Conservation (phyloP, 2,888 invertebrate genomes). For the Apamea epomidion region DNA sequence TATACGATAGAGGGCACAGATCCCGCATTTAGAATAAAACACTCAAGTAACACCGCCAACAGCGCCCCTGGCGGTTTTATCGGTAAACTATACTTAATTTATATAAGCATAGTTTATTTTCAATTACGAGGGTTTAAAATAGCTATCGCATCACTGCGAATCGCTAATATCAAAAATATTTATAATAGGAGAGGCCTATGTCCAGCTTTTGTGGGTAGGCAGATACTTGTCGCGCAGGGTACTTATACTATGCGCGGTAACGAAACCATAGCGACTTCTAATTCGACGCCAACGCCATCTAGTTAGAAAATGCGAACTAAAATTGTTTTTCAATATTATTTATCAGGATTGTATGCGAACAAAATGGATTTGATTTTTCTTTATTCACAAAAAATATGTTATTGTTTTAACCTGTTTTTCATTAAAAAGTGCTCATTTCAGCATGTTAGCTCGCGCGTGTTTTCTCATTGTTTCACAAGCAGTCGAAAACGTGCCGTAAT, state of each 20-base stretch:
- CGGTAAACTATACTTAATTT: not conserved
- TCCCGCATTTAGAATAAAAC: not conserved
- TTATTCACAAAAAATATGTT: not conserved
- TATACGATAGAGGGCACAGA: too few species aligned
- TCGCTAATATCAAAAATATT: constrained; percentile 32
- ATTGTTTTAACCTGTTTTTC: not conserved
- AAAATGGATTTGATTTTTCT: not conserved
- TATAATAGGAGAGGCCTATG: constrained; percentile 43
- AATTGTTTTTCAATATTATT: not conserved
- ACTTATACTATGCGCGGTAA: constrained; percentile 21
- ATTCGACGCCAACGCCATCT: constrained; percentile 42
- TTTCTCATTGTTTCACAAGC: constrained; percentile 53
- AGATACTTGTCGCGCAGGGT: fast-evolving
- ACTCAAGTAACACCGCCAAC: not conserved
- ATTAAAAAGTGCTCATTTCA: constrained; percentile 1
- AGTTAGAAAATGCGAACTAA: constrained; percentile 22
- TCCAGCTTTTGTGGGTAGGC: constrained; percentile 34
- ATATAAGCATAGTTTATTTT: too few species aligned
- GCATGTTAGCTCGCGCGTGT: constrained; percentile 7
- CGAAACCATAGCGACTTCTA: constrained; percentile 43
- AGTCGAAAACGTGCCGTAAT: constrained; percentile 54
- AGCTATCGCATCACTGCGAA: constrained; percentile 24
- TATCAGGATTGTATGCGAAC: not conserved
- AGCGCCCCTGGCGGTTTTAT: not conserved
- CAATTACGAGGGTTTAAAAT: not conserved